Base-by-base conservation (phyloP, 2,113 vertebrate species). In the Proterorhinus semilunaris region DNA sequence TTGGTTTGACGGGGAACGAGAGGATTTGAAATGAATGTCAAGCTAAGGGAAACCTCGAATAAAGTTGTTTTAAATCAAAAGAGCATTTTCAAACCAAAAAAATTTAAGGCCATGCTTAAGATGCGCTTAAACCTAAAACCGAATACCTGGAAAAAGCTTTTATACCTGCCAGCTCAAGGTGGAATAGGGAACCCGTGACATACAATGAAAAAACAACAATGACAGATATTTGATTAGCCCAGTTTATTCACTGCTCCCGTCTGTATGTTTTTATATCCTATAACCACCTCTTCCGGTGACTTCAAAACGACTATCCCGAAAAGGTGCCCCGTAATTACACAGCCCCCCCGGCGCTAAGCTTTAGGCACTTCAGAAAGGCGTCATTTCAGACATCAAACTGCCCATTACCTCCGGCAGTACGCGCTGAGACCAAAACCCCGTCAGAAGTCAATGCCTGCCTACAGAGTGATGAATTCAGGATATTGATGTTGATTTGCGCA, bases 321-420 rank as follows among this genome's bases (percentile, higher is more conserved):
- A 42, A 15, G 75, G 44, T 74, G 77, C 64, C 73, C 62, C 81
- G 74, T 80, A 83, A 81, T 76, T 59, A 80, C 81, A 86, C 82
- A 59, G 68, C 67, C 77, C 80, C 66, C 70, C 58, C 82, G 79
- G 78, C 86, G 80, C 70, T 54, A 53, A 82, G 82, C 82, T 88
- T 66, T 79, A 90, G 89, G 87, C 88, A 90, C 90, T 90, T 91
- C 52, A 80, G 74, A 86, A 89, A 87, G 84, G 84, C 79, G 65
- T 82, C 61, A 71, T 75, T 71, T 77, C 74, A 36, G 27, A 78
- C 82, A 78, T 75, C 79, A 85, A 70, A 80, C 75, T 47, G 69
- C 77, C 75, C 43, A 50, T 76, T 79, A 79, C 74, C 71, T 66
- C 72, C 69, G 68, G 1, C 12, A n/a, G 12, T 7, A 75, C 62